phyloP scores from a whole-genome alignment of 2,888 invertebrate species.

The Caenorhabditis sp. region DNA sequence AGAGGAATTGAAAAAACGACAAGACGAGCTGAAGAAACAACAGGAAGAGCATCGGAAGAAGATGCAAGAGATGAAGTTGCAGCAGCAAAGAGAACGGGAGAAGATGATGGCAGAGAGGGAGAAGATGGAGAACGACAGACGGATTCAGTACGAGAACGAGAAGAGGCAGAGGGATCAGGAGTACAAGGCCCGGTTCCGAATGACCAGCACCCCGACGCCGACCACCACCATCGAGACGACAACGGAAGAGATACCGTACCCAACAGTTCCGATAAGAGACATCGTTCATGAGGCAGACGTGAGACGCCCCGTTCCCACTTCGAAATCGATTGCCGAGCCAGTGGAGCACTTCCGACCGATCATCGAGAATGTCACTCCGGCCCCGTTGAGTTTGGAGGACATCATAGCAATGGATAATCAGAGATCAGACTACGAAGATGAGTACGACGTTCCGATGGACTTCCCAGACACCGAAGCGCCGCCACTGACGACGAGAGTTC shows the following conservation, averaged over 20 bases:
- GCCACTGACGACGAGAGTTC: slow-evolving; percentile 19
- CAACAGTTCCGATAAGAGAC: slow-evolving; percentile 33
- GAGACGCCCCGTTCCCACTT: slow-evolving; percentile 18
- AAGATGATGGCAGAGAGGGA: slow-evolving; percentile 25
- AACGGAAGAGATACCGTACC: slow-evolving; percentile 21
- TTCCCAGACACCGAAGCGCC: slow-evolving; percentile 54
- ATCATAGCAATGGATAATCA: slow-evolving; percentile 62
- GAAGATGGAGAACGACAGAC: slow-evolving; percentile 20
- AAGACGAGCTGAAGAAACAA: slow-evolving; percentile 37
- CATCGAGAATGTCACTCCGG: slow-evolving; percentile 54
- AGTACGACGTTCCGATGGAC: slow-evolving; percentile 56
- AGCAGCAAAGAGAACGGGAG: slow-evolving; percentile 24
- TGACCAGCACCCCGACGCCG: slow-evolving; percentile 31
- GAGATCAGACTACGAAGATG: slow-evolving; percentile 55
- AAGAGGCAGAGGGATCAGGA: slow-evolving; percentile 29
- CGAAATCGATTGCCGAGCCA: slow-evolving; percentile 36
- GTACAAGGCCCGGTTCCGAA: slow-evolving; percentile 13
- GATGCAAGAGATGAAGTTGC: slow-evolving; percentile 27
- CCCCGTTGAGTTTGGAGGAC: slow-evolving; percentile 58
- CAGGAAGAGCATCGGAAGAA: slow-evolving; percentile 39
- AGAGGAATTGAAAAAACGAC: slow-evolving; percentile 33
- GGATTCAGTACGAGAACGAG: slow-evolving; percentile 37
- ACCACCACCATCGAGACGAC: slow-evolving; percentile 30
- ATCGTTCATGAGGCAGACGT: slow-evolving; percentile 35
- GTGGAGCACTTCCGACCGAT: slow-evolving; percentile 49